Base-by-base conservation (phyloP, 1,140 invertebrate genomes). In the Musca domestica region DNA sequence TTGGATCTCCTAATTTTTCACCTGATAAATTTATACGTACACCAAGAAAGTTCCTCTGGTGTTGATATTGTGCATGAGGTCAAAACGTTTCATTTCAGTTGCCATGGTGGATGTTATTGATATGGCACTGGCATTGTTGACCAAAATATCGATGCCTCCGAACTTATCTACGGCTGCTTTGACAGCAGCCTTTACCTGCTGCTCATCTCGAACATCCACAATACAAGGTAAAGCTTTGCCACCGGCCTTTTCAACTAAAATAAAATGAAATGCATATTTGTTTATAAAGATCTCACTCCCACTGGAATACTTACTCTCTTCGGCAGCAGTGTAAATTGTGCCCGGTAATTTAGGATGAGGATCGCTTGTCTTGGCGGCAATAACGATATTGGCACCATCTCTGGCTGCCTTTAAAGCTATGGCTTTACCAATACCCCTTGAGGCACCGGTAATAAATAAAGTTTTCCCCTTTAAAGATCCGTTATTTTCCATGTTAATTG, bases 81-180 rank as follows among this genome's bases (percentile, higher is more conserved):
- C 95, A 75, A 95, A 98, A 84, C 87, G 87, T 83, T 99, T 99
- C 95, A 99, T 98, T 20, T 95, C 90, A 2, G 96, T 98, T 0
- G 89, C 85, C 14, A 88, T 75, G 0, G 97, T 99, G 5, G 88
- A 87, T 0, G 95, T 96, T 15, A 99, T 83, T 41, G 90, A 92
- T 75, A 99, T 99, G 19, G 97, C 96, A 76, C 95, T 97, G 0
- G 96, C 96, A 88, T 99, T 99, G 80, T 99, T 99, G 1, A 99
- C 84, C 10, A 96, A 73, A 72, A 98, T 92, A 82, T 99, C 97
- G 76, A 99, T 98, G 2, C 95, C 95, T 65, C 97, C 97, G 84
- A 99, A 99, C 64, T 92, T 91, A 30, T 91, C 87, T 0, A 98
- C 90, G 10, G 96, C 91, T 71, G 88, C 87, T 72, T 96, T 87